A percentile compares a stretch with the other conserved stretches of the same genome.
Conservation (phyloP, 2,797 vertebrate species). For the Brotula barbata region DNA sequence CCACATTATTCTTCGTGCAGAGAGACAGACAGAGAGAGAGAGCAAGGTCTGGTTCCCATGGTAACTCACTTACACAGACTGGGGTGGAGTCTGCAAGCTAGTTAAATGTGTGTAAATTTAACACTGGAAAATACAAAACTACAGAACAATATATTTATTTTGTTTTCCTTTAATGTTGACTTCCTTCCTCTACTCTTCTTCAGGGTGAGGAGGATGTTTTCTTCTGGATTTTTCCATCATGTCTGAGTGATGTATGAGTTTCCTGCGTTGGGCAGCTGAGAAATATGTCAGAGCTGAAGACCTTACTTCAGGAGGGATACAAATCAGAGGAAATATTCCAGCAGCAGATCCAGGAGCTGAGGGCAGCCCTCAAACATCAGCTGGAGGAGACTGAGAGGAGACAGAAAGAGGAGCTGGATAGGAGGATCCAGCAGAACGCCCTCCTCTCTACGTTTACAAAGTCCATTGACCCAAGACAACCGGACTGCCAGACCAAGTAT, state of each 20-base stretch:
- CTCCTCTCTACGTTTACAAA: slow-evolving; percentile 57
- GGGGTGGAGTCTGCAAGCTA: background rate
- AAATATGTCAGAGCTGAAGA: slow-evolving; percentile 63
- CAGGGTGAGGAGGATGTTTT: background rate
- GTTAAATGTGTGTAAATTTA: background rate
- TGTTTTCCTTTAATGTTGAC: background rate
- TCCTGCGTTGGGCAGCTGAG: slow-evolving; percentile 22
- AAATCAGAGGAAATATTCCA: slow-evolving; percentile 61
- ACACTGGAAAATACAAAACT: background rate
- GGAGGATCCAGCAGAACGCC: slow-evolving; percentile 70
- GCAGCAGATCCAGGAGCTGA: slow-evolving; percentile 64
- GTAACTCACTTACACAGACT: slow-evolving; percentile 46
- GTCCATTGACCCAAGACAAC: slow-evolving; percentile 54
- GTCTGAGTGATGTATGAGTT: slow-evolving; percentile 3
- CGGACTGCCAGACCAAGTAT: slow-evolving; percentile 53
- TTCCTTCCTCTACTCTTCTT: background rate
- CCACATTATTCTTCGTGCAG: too few relatives aligned
- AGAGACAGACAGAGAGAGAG: too few relatives aligned
- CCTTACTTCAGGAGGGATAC: slow-evolving; percentile 59
- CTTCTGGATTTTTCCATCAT: background rate
- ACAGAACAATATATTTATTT: background rate
- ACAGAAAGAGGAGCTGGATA: slow-evolving; percentile 71
- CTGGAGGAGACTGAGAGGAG: slow-evolving; percentile 71
- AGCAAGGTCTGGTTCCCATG: slow-evolving; percentile 51
- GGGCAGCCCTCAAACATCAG: slow-evolving; percentile 66